Evolutionary conservation across 1,140 invertebrate species (phyloP), one percentile per base, ranked within the genome.

Genomic region (Ditylenchus dipsaci): DNA sequence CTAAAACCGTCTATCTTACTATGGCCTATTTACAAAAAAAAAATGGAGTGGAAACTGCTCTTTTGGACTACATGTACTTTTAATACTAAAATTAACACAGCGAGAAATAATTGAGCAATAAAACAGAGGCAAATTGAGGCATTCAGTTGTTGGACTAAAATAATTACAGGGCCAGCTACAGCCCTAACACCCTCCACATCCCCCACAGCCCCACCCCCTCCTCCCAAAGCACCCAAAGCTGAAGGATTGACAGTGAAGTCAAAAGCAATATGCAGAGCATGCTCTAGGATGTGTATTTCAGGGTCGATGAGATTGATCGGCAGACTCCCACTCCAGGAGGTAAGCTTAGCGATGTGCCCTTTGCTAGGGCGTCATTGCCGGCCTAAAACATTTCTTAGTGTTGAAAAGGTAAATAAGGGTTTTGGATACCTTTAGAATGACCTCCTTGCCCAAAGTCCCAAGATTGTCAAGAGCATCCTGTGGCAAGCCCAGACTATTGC

Each of bases 401-500:
- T 61, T 15, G 19, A 71, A 45, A 45, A 1, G 29, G 49, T 30
- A n/a, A 0, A 76, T 13, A 21, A 43, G 27, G n/a, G 15, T 19
- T 42, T 59, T 42, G 60, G 21, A 49, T 69, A 79, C 75, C 77
- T 82, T 82, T 45, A 76, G 64, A 26, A 82, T 43, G 23, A 82
- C 61, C 56, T 83, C 80, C 65, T 82, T 82, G 58, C 81, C 80
- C n/a, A 82, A 68, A 58, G 68, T 75, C 42, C 81, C 81, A n/a
- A 82, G 60, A 62, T 82, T 82, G 49, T 83, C 81, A 0, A 82
- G 57, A 9, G 81, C 81, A 63, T 82, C 79, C 56, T 83, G 81
- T 23, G 78, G 79, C 42, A 82, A 63, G 45, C 80, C 80, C 0
- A 83, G 66, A n/a, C 70, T 59, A 60, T 71, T 72, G 33, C 64